Percentiles rank a stretch among this genome's conserved stretches.
phyloP scores from a whole-genome alignment of 1,140 invertebrate genomes.

The Drosophila littoralis region DNA sequence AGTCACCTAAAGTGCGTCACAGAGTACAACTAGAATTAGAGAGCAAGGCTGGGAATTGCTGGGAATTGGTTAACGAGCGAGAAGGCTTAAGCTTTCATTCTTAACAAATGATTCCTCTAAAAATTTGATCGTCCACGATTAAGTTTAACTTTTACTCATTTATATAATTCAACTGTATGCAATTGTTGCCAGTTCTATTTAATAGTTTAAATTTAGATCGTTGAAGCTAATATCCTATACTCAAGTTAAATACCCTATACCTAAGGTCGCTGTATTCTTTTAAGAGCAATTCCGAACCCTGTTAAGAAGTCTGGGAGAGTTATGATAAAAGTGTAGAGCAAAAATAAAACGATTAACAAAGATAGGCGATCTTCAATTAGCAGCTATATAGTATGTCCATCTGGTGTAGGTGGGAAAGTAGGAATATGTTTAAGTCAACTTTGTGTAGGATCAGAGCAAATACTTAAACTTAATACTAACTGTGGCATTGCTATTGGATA shows the following conservation, averaged over 20 bases:
- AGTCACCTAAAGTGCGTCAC: constrained; percentile 10
- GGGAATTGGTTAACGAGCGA: background rate
- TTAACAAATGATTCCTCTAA: background rate
- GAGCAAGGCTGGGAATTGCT: constrained; percentile 37
- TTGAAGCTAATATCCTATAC: no score
- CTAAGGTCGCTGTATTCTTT: no score
- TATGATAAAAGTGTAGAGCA: background rate
- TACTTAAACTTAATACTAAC: constrained; percentile 14
- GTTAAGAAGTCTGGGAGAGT: background rate
- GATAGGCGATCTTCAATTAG: constrained; percentile 12
- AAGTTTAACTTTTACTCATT: no score
- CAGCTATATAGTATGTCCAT: background rate
- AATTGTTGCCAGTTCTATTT: no score
- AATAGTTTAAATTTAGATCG: no score
- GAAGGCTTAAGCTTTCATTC: background rate
- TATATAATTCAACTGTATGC: no score
- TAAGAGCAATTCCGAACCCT: constrained; percentile 12
- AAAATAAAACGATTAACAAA: constrained; percentile 2
- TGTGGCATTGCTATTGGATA: constrained; percentile 17
- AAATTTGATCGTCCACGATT: no score
- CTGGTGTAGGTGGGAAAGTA: background rate
- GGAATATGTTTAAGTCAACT: constrained; percentile 4
- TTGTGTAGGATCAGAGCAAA: constrained; percentile 26
- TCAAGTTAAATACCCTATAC: no score
- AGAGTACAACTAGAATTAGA: constrained; percentile 2